Conservation (phyloP, 2,113 vertebrate genomes). For the Mus pahari region DNA sequence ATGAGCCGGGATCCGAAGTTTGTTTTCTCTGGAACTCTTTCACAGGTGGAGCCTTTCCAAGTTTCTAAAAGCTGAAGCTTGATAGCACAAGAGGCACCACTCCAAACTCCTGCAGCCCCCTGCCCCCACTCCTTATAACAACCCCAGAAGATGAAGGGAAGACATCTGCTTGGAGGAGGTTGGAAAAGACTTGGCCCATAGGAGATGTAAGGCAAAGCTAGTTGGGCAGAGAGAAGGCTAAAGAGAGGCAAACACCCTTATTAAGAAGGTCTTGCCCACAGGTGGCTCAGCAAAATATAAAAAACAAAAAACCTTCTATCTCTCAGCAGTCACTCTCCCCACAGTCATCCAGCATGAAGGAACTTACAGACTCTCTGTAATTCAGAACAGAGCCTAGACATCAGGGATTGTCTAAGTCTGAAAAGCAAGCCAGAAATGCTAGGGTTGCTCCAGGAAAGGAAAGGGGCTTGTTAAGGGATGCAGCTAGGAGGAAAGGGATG, state of each 20-base stretch:
- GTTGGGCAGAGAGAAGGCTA: not conserved
- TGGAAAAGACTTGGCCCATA: not conserved
- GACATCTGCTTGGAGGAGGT: conserved; percentile 46
- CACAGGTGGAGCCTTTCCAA: conserved; percentile 87
- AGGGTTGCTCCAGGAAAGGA: conserved; percentile 62
- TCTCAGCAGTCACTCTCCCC: not conserved
- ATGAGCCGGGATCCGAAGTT: conserved; percentile 82
- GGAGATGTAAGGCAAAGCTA: not conserved
- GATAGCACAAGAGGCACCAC: conserved; percentile 83
- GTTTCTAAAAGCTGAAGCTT: conserved; percentile 83
- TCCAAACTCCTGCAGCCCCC: conserved; percentile 81
- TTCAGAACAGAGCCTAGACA: conserved; percentile 82
- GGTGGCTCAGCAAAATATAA: rapidly evolving
- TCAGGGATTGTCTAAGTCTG: conserved; percentile 68
- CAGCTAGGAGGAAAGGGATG: not conserved
- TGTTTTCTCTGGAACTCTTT: conserved; percentile 89
- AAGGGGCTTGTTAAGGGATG: not conserved
- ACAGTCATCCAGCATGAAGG: not conserved
- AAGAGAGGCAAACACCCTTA: not conserved
- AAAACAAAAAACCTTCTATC: not conserved
- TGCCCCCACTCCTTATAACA: conserved; percentile 31
- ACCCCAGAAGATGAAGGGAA: conserved; percentile 62
- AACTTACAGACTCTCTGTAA: conserved; percentile 12
- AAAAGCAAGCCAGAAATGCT: conserved; percentile 77
- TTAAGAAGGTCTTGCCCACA: not conserved